Conservation (phyloP, 2,888 invertebrate genomes). For the Celastrina argiolus region DNA sequence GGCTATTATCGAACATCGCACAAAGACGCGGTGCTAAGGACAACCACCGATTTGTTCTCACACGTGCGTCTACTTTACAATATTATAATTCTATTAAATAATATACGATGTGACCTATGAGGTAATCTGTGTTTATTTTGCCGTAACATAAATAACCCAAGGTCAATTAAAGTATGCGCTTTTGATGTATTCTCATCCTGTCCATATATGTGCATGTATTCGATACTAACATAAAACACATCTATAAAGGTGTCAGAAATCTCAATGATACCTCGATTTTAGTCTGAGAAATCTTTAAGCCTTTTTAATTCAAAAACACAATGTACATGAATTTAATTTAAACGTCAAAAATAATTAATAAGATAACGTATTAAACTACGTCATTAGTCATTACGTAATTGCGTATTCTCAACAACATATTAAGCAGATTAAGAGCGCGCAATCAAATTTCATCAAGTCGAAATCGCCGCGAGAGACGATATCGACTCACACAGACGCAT, state of each 20-base stretch:
- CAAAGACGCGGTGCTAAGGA: conserved; percentile 34
- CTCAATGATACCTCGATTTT: neutral
- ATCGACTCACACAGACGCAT: no score
- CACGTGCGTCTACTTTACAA: conserved; percentile 13
- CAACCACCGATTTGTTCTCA: conserved; percentile 28
- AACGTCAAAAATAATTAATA: neutral
- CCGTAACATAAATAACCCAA: neutral
- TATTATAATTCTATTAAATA: conserved; percentile 21
- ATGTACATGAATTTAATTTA: neutral
- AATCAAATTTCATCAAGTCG: no score
- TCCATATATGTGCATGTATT: neutral
- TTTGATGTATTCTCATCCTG: conserved; percentile 3
- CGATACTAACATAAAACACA: neutral
- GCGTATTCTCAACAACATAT: neutral
- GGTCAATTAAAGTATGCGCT: neutral
- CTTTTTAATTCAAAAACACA: no score
- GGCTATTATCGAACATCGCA: conserved; percentile 37
- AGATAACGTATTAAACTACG: neutral
- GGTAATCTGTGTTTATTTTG: conserved; percentile 11
- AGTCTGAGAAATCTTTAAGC: no score
- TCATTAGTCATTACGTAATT: no score
- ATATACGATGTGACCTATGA: conserved; percentile 17
- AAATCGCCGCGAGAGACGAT: no score
- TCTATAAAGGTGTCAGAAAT: neutral
- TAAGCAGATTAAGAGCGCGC: no score